These are phyloP conservation scores for Phania funesta DNA, from an alignment of 2,888 invertebrate species.

Conservation along the genomic window DNA sequence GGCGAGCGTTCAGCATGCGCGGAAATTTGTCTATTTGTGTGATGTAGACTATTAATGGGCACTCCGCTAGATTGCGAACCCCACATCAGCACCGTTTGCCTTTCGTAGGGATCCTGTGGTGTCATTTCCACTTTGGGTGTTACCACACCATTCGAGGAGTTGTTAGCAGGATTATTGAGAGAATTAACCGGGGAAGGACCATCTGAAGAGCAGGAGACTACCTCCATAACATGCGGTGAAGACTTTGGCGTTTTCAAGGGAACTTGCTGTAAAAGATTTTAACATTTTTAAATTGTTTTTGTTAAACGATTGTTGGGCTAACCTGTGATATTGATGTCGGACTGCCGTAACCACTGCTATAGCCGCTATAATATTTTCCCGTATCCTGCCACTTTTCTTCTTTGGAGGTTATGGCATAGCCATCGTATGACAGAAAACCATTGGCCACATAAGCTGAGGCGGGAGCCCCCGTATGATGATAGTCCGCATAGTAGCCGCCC, in stretches of 20 bases:
- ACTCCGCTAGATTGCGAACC: constrained; percentile 83
- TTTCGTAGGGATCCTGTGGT: constrained; percentile 80
- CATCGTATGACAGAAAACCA: constrained; percentile 86
- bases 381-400: constrained; percentile 81
- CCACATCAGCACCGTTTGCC: constrained; percentile 97
- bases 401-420: constrained; percentile 82
- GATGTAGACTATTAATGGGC: constrained; percentile 77
- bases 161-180: constrained; percentile 70
- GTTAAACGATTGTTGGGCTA: not conserved
- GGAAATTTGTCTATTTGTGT: constrained; percentile 64
- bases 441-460: constrained; percentile 86
- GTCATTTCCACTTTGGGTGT: constrained; percentile 79
- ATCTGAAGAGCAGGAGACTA: constrained; percentile 80
- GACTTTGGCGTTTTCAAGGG: constrained; percentile 80
- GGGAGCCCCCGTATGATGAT: constrained; percentile 84
- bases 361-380: constrained; percentile 82
- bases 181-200: constrained; percentile 76
- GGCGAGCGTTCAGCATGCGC: constrained; percentile 78
- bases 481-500: constrained; percentile 89
- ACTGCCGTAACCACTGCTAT: constrained; percentile 80
- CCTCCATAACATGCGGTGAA: constrained; percentile 80
- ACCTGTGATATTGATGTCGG: constrained; percentile 80
- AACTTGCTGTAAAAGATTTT: constrained; percentile 72
- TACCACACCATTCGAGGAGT: constrained; percentile 69
- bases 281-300: not conserved